Base-by-base conservation (phyloP, 2,797 vertebrate species). In the Trachops cirrhosus region DNA sequence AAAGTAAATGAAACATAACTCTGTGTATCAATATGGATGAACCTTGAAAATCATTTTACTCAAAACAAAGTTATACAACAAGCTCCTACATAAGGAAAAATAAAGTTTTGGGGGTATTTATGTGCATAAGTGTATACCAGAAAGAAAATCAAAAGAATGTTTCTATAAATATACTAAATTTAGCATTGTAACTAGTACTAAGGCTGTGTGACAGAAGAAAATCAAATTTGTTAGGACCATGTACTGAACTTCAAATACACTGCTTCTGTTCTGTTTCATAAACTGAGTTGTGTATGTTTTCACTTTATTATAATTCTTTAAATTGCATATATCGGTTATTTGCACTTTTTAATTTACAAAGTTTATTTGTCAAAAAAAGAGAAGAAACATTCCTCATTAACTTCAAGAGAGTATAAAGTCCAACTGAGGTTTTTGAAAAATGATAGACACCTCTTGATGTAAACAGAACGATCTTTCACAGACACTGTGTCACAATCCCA, bases 81-180 rank as follows among this genome's bases (percentile, higher is more conserved):
- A 64, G 2, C 22, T 67, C 16, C 54, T 57, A 80, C 39, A 54
- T 21, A 52, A 11, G 21, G 82, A 71, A 71, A 82, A 32, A 54
- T 41, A 19, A 1, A 70, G 1, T 2, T 71, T 67, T 57, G 75
- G 14, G 0, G 8, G 8, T 18, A 26, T 48, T 1, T n/a, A 7
- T 46, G 2, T 71, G 4, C 21, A 0, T 67, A 46, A 48, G 6
- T 46, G n/a, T 8, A 12, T 4, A n/a, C 7, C 54, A 75, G 9
- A 39, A 86, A 41, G 10, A 74, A 83, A 89, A 86, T 89, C 0
- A 78, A 77, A 85, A 80, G 26, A 59, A 85, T 54, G n/a, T 89
- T 62, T 87, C 14, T 44, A 50, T 34, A 78, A 78, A 52, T 78
- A 9, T 37, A 44, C 24, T 70, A 79, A 64, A 74, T 74, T 73